Evolutionary conservation across 2,113 vertebrate species (phyloP).

Genomic region (Eudyptes chrysolophus): DNA sequence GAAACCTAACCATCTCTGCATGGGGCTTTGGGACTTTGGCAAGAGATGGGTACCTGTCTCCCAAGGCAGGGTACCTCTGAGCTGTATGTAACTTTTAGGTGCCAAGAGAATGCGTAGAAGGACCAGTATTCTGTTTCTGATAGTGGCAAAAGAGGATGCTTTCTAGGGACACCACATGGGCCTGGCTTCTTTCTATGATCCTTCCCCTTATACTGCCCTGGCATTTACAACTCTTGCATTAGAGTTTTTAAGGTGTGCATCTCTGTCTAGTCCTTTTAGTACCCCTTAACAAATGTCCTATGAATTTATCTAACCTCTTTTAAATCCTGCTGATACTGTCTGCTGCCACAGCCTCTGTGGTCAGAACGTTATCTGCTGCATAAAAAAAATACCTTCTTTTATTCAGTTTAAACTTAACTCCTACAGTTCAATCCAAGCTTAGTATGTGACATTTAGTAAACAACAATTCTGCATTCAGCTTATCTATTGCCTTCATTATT

Average conservation of each 20-base stretch:
- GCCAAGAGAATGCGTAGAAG: background rate
- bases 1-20: background rate
- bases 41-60: background rate
- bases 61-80: background rate
- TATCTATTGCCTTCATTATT: background rate
- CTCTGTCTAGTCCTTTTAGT: background rate
- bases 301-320: constrained; percentile 1
- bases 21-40: background rate
- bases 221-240: background rate
- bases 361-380: background rate
- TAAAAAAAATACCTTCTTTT: background rate
- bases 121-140: background rate
- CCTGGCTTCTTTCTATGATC: background rate
- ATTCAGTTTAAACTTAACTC: background rate
- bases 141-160: background rate
- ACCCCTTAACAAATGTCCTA: background rate
- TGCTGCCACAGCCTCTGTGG: background rate
- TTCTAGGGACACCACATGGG: background rate
- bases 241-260: background rate
- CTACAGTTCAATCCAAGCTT: background rate
- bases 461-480: background rate
- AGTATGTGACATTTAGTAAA: background rate
- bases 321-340: background rate
- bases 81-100: background rate
- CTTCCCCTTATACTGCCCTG: background rate